Evolutionary conservation across 2,113 vertebrate species (phyloP).

Genomic region (Propithecus coquereli): DNA sequence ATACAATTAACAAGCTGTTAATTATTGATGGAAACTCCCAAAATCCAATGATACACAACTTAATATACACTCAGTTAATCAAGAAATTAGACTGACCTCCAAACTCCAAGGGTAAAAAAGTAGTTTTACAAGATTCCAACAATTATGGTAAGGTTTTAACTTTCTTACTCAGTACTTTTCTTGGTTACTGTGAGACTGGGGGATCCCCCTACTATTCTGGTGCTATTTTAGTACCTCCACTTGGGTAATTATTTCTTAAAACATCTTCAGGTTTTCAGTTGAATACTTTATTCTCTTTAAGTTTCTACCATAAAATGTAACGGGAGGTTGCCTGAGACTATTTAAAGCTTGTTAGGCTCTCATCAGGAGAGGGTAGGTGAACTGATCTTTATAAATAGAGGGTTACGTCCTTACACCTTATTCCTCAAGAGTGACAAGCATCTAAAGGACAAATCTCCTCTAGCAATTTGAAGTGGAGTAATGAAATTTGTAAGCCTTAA

Average conservation of each 20-base stretch:
- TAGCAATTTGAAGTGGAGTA: conserved; percentile 1
- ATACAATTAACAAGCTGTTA: conserved; percentile 67
- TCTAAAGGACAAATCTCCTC: conserved; percentile 28
- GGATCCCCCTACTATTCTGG: background rate
- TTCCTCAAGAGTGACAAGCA: conserved; percentile 19
- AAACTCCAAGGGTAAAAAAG: conserved; percentile 10
- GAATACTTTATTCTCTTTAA: conserved; percentile 42
- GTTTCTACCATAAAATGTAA: conserved; percentile 45
- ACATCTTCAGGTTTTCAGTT: conserved; percentile 19
- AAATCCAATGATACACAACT: conserved; percentile 37
- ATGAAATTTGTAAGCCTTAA: conserved; percentile 22
- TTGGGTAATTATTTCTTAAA: conserved; percentile 65
- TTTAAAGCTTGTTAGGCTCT: conserved; percentile 56
- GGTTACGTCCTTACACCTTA: background rate
- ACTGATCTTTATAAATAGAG: conserved; percentile 59
- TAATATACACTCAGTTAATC: conserved; percentile 53
- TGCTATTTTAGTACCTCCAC: conserved; percentile 15
- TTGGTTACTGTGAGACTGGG: background rate
- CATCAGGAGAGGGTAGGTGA: conserved; percentile 29
- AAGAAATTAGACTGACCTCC: conserved; percentile 45
- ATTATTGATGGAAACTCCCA: conserved; percentile 69
- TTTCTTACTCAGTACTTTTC: conserved; percentile 21
- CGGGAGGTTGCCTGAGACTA: conserved; percentile 3
- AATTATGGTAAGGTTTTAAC: conserved; percentile 8
- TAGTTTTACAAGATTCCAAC: conserved; percentile 37